phyloP scores from a whole-genome alignment of 2,113 vertebrate species.

The Thalassoma bifasciatum region DNA sequence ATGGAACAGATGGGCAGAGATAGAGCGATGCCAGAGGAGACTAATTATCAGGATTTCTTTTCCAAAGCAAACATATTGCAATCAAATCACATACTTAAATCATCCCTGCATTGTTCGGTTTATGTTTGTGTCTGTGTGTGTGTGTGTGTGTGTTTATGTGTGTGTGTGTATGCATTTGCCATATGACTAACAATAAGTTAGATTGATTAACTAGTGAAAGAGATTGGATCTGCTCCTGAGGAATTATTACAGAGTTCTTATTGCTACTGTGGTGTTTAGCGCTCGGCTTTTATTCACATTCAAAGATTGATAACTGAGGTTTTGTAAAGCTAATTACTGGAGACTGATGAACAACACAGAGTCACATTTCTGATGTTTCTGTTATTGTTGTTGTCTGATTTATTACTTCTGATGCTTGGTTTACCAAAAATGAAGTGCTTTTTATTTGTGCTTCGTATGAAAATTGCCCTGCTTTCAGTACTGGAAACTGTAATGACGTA shows the following conservation, averaged over 20 bases:
- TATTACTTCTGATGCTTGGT: too few relatives aligned
- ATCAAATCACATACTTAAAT: slow-evolving; percentile 81
- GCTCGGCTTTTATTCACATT: slow-evolving; percentile 48
- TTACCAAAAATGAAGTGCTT: too few relatives aligned
- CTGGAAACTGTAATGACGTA: too few relatives aligned
- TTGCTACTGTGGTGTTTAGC: slow-evolving; percentile 22
- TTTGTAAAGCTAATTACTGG: slow-evolving; percentile 54
- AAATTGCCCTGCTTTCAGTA: too few relatives aligned
- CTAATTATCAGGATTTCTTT: slow-evolving; percentile 77
- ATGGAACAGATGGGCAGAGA: slow-evolving; percentile 73
- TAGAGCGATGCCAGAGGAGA: slow-evolving; percentile 69
- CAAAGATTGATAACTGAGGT: slow-evolving; percentile 33
- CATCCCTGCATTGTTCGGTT: slow-evolving; percentile 67
- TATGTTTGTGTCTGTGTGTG: slow-evolving; percentile 22
- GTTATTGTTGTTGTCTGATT: too few relatives aligned
- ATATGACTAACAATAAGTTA: slow-evolving; percentile 62
- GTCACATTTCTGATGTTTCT: slow-evolving; percentile 29
- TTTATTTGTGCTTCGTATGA: too few relatives aligned
- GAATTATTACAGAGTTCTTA: slow-evolving; percentile 37
- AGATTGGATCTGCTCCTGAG: slow-evolving; percentile 60
- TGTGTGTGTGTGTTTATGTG: slow-evolving; percentile 1
- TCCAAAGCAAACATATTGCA: slow-evolving; percentile 82
- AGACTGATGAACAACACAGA: slow-evolving; percentile 36
- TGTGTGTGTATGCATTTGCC: slow-evolving; percentile 6
- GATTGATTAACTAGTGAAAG: slow-evolving; percentile 61